Percentiles rank a stretch among this genome's conserved stretches.
Evolutionary conservation across 2,797 vertebrate genomes (phyloP).

Genomic region (Pipistrellus pygmaeus): DNA sequence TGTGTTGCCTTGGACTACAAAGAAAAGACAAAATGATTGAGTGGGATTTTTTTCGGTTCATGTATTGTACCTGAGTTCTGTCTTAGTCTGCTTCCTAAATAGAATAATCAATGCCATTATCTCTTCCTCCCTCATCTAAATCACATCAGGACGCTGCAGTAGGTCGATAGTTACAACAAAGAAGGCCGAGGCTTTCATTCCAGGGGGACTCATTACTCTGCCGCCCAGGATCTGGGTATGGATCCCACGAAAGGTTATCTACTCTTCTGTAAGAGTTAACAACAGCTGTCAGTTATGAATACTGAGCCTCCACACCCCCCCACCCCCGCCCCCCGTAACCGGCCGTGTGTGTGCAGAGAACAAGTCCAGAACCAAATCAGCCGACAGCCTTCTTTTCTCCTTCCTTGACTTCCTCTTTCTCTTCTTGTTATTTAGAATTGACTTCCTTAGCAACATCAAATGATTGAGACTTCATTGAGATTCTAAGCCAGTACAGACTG

Average conservation of each 20-base stretch:
- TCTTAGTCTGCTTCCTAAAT: conserved; percentile 88
- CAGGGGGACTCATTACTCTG: conserved; percentile 89
- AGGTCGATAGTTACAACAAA: conserved; percentile 92
- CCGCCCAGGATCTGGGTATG: conserved; percentile 83
- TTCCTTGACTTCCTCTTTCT: conserved; percentile 40
- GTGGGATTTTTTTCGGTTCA: conserved; percentile 76
- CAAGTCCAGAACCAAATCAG: conserved; percentile 65
- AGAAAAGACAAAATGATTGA: conserved; percentile 84
- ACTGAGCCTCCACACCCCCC: conserved; percentile 35
- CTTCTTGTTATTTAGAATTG: conserved; percentile 57
- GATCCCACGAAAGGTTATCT: conserved; percentile 87
- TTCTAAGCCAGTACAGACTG: conserved; percentile 84
- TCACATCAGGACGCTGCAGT: conserved; percentile 87
- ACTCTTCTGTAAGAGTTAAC: conserved; percentile 87
- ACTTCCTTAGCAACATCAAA: conserved; percentile 74
- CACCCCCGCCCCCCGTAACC: conserved; percentile 71
- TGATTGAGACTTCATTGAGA: conserved; percentile 84
- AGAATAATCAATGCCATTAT: conserved; percentile 93
- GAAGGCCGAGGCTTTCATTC: conserved; percentile 84
- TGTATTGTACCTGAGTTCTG: conserved; percentile 87
- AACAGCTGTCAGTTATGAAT: conserved; percentile 87
- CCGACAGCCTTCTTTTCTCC: conserved; percentile 33
- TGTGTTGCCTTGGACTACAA: conserved; percentile 74
- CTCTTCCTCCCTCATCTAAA: conserved; percentile 91
- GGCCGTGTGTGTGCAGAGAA: conserved; percentile 53